Evolutionary conservation across 1,140 invertebrate species (phyloP).

Genomic region (Vanessa atalanta): DNA sequence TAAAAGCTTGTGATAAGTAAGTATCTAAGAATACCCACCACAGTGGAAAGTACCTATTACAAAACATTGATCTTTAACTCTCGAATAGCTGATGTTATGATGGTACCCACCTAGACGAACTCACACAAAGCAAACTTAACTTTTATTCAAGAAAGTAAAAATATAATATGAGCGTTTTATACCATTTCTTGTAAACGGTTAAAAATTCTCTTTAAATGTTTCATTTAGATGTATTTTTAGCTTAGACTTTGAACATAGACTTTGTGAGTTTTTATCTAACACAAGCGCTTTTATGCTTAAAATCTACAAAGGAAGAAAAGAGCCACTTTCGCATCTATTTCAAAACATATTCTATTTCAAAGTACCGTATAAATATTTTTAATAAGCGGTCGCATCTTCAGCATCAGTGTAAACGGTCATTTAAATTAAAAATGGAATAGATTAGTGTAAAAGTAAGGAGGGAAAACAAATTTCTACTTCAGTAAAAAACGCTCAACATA

Average conservation of each 20-base stretch:
- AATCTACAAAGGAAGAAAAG: conserved; percentile 21
- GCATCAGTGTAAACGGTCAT: conserved; percentile 5
- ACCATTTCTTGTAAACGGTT: conserved; percentile 2
- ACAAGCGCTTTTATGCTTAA: conserved; percentile 11
- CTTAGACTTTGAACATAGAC: conserved; percentile 3
- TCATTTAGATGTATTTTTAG: conserved; percentile 17
- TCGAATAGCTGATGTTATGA: too few species aligned
- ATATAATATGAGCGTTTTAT: too few species aligned
- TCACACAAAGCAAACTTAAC: not conserved
- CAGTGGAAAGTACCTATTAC: not conserved
- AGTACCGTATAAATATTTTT: conserved; percentile 13
- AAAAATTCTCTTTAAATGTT: conserved; percentile 8
- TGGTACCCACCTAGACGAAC: too few species aligned
- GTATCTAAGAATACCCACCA: too few species aligned
- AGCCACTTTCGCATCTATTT: conserved; percentile 16
- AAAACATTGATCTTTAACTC: too few species aligned
- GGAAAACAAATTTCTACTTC: conserved; percentile 19
- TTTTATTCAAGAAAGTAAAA: not conserved
- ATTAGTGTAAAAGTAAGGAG: conserved; percentile 23
- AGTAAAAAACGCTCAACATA: conserved; percentile 28
- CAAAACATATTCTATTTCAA: conserved; percentile 5
- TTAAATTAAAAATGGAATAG: conserved; percentile 26
- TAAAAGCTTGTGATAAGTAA: too few species aligned
- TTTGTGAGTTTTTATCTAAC: conserved; percentile 19
- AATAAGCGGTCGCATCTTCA: conserved; percentile 10